Percentiles rank a stretch among this genome's conserved stretches.
phyloP scores from a whole-genome alignment of 2,113 vertebrate species.

The Cinclus cinclus region DNA sequence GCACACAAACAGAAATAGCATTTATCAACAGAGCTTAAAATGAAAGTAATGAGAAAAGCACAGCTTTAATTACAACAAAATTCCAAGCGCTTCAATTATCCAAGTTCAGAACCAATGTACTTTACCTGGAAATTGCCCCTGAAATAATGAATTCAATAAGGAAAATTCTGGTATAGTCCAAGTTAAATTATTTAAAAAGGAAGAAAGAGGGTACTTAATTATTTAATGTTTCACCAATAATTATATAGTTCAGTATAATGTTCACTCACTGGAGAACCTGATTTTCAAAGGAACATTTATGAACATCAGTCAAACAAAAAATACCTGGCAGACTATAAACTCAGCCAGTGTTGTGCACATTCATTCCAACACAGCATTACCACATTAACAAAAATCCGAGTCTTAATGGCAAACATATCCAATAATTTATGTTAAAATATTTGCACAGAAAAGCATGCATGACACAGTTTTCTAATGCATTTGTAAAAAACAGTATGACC shows the following conservation, averaged over 20 bases:
- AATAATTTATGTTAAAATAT: constrained; percentile 67
- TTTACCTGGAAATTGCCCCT: constrained; percentile 59
- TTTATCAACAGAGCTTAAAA: neutral
- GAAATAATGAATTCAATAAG: constrained; percentile 72
- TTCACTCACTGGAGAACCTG: constrained; percentile 52
- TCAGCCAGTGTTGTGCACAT: constrained; percentile 7
- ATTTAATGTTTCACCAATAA: constrained; percentile 72
- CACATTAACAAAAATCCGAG: constrained; percentile 48
- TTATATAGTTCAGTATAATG: constrained; percentile 65
- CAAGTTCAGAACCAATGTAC: constrained; percentile 10
- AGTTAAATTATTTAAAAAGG: constrained; percentile 70
- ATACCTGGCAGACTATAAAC: constrained; percentile 61
- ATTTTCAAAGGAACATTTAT: constrained; percentile 67
- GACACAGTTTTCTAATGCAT: constrained; percentile 43
- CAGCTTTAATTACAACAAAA: neutral
- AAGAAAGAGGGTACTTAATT: constrained; percentile 73
- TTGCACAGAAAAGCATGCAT: constrained; percentile 55
- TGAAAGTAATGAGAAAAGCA: constrained; percentile 9
- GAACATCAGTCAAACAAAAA: constrained; percentile 54
- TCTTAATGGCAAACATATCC: constrained; percentile 46
- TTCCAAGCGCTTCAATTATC: constrained; percentile 28
- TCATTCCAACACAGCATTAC: constrained; percentile 46
- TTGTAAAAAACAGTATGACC: neutral
- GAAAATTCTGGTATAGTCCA: constrained; percentile 61
- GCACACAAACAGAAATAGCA: neutral